Evolutionary conservation across 2,797 vertebrate species (phyloP).

Genomic region (Phalanger gymnotis): DNA sequence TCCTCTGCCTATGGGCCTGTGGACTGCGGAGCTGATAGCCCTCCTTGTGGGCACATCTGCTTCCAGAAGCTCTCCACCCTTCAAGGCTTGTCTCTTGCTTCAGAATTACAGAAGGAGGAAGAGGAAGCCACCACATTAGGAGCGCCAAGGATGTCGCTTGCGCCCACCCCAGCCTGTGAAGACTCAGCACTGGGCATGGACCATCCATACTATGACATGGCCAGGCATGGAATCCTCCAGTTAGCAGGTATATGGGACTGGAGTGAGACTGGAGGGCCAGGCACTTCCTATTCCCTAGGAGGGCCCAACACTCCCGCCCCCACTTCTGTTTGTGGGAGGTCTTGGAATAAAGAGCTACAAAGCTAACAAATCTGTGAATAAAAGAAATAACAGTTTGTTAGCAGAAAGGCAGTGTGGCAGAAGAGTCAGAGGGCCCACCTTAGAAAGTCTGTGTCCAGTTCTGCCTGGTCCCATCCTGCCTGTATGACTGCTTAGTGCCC

Average conservation of each 20-base stretch:
- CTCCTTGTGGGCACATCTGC: not conserved
- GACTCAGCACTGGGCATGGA: constrained; percentile 76
- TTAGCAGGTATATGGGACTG: constrained; percentile 85
- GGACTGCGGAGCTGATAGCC: not conserved
- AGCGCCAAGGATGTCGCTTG: constrained; percentile 23
- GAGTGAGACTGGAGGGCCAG: not conserved
- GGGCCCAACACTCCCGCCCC: too few relatives aligned
- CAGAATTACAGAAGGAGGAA: constrained; percentile 87
- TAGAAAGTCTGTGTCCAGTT: too few relatives aligned
- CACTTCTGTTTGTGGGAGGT: too few relatives aligned
- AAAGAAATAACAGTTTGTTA: too few relatives aligned
- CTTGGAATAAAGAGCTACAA: too few relatives aligned
- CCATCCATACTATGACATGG: constrained; percentile 92
- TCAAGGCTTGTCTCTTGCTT: not conserved
- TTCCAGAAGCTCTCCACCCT: not conserved
- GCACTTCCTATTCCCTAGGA: not conserved
- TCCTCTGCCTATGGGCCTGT: too few relatives aligned
- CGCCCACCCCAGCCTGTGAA: not conserved
- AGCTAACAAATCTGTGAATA: too few relatives aligned
- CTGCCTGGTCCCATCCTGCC: too few relatives aligned
- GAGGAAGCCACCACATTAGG: constrained; percentile 67
- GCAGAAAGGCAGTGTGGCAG: too few relatives aligned
- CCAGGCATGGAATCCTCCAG: constrained; percentile 91
- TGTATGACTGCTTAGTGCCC: too few relatives aligned
- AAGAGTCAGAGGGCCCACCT: not conserved